Percentiles rank a stretch among this genome's conserved stretches.
phyloP scores from a whole-genome alignment of 1,140 invertebrate genomes.

The Anastrepha ludens region DNA sequence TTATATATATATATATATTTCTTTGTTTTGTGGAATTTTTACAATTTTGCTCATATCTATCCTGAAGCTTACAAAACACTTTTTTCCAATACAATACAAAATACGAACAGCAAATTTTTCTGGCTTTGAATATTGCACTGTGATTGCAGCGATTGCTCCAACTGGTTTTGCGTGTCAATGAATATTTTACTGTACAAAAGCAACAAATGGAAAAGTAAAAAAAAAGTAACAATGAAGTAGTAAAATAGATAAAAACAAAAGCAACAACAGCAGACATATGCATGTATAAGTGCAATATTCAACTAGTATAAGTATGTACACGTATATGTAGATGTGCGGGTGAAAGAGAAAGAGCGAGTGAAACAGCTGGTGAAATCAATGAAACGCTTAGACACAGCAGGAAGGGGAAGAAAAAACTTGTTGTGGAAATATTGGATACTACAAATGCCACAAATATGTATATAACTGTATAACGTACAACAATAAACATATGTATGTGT shows the following conservation, averaged over 20 bases:
- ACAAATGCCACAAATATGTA: not conserved
- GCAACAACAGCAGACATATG: not conserved
- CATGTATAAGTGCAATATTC: not conserved
- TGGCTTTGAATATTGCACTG: slow-evolving; percentile 33
- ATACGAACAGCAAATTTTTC: not conserved
- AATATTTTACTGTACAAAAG: slow-evolving; percentile 14
- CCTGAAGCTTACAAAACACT: no score
- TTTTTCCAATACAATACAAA: no score
- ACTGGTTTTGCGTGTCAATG: slow-evolving; percentile 45
- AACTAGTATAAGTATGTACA: no score
- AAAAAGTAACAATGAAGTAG: not conserved
- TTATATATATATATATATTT: no score
- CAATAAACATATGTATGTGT: slow-evolving; percentile 13
- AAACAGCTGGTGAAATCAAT: slow-evolving; percentile 51
- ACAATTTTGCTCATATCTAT: no score
- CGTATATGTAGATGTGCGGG: not conserved
- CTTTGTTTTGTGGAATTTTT: no score
- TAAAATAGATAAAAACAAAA: not conserved
- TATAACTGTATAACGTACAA: not conserved
- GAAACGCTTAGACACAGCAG: not conserved
- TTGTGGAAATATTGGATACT: slow-evolving; percentile 26
- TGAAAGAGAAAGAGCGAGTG: not conserved
- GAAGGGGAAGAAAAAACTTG: slow-evolving; percentile 39
- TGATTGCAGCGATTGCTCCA: slow-evolving; percentile 29
- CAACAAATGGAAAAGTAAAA: slow-evolving; percentile 41